Evolutionary conservation across 2,888 invertebrate genomes (phyloP).

Genomic region (Cyrtodaria siliqua): DNA sequence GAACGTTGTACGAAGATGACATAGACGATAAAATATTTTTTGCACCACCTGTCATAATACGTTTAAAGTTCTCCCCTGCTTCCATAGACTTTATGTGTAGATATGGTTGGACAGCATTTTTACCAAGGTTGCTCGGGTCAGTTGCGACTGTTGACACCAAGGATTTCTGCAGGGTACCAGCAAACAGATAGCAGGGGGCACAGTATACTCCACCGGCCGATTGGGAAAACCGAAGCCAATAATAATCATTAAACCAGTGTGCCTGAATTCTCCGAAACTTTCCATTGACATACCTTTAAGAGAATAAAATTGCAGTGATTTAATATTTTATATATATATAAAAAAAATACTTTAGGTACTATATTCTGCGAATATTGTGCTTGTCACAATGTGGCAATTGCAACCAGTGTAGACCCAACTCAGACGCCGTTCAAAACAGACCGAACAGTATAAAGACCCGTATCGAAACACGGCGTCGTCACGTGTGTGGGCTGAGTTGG

Average conservation of each 20-base stretch:
- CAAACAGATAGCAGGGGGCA: not conserved
- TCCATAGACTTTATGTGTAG: not conserved
- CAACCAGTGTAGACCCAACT: too few species aligned
- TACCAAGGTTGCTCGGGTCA: slow-evolving; percentile 20
- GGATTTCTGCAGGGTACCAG: not conserved
- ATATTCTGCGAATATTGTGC: too few species aligned
- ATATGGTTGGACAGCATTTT: slow-evolving; percentile 5
- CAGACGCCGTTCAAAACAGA: too few species aligned
- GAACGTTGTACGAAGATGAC: not conserved
- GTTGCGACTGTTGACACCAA: not conserved
- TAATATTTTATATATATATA: too few species aligned
- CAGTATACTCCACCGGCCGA: not conserved
- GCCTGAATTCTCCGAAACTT: slow-evolving; percentile 19
- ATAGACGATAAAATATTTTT: slow-evolving; percentile 10
- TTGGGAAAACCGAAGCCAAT: slow-evolving; percentile 15
- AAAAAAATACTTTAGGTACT: too few species aligned
- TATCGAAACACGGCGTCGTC: too few species aligned
- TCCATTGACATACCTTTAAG: slow-evolving; percentile 11
- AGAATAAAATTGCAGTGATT: not conserved
- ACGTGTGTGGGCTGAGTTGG: too few species aligned
- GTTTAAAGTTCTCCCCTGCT: slow-evolving; percentile 17
- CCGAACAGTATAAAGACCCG: too few species aligned
- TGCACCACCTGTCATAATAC: slow-evolving; percentile 6
- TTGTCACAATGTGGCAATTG: too few species aligned
- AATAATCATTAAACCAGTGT: slow-evolving; percentile 18